phyloP scores from a whole-genome alignment of 1,140 invertebrate species.

The Platyura marginata region DNA sequence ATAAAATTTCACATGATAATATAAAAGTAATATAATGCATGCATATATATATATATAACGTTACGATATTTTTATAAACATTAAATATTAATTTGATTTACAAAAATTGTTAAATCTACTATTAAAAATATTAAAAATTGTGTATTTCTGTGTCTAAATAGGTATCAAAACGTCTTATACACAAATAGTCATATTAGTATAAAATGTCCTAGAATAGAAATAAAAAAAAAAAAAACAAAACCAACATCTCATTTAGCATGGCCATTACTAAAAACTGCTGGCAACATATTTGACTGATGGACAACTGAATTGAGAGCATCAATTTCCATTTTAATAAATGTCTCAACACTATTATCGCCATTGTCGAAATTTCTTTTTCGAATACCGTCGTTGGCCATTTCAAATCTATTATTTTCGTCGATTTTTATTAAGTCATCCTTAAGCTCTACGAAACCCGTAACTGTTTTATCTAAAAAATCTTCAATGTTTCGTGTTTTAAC shows the following conservation, averaged over 20 bases:
- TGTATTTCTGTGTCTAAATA: no score
- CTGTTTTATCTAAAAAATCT: slow-evolving; percentile 25
- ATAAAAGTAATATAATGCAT: no score
- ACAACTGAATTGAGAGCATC: slow-evolving; percentile 23
- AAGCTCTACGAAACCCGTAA: slow-evolving; percentile 23
- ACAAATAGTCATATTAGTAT: no score
- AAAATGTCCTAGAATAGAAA: no score
- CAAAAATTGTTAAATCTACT: no score
- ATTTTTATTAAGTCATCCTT: slow-evolving; percentile 24
- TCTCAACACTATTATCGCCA: slow-evolving; percentile 6
- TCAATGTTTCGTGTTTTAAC: slow-evolving; percentile 25
- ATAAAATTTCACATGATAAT: no score
- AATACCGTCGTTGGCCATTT: slow-evolving; percentile 5
- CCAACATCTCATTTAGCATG: slow-evolving; percentile 17
- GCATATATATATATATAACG: no score
- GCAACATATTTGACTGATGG: slow-evolving; percentile 19
- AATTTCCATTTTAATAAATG: slow-evolving; percentile 22
- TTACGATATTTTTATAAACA: no score
- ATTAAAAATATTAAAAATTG: no score
- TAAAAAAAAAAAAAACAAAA: no score
- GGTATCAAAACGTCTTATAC: no score
- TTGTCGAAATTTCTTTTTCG: slow-evolving; percentile 15
- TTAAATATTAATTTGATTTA: no score
- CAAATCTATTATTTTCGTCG: slow-evolving; percentile 11
- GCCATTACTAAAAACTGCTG: slow-evolving; percentile 22